A percentile compares a stretch with the other conserved stretches of the same genome.
Conservation (phyloP, 2,113 vertebrate genomes). For the Manacus vitellinus region DNA sequence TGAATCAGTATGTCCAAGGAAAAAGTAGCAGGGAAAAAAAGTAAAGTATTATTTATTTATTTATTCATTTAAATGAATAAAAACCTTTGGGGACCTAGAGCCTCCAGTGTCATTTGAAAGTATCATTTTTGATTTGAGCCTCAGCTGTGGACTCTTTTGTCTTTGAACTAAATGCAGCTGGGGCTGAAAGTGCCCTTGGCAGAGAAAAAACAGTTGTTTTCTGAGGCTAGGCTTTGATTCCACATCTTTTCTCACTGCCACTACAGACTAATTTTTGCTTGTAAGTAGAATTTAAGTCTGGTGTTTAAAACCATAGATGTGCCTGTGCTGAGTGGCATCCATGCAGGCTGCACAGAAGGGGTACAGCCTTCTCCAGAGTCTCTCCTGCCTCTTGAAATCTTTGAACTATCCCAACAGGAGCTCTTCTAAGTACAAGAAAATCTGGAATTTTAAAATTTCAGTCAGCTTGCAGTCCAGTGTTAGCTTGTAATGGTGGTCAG, state of each 20-base stretch:
- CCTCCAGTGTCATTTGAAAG: conserved; percentile 49
- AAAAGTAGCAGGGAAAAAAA: background rate
- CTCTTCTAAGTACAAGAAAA: background rate
- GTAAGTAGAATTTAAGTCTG: conserved; percentile 13
- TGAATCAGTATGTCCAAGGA: background rate
- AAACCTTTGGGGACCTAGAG: conserved; percentile 34
- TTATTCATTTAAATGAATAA: conserved; percentile 55
- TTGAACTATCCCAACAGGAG: conserved; percentile 33
- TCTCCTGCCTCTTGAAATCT: conserved; percentile 19
- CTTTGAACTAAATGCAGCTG: conserved; percentile 66
- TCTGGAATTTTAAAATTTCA: background rate
- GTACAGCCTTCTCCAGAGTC: background rate
- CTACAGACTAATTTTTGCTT: conserved; percentile 16
- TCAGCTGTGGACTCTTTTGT: conserved; percentile 59
- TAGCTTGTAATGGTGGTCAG: background rate
- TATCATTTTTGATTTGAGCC: conserved; percentile 38
- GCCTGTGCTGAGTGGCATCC: background rate
- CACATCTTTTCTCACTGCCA: background rate
- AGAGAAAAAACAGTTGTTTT: conserved; percentile 53
- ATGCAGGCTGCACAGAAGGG: background rate
- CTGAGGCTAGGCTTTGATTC: conserved; percentile 43
- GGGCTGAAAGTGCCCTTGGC: conserved; percentile 42
- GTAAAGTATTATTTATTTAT: background rate
- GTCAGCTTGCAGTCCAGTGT: background rate
- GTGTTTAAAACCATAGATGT: background rate